A percentile compares a stretch with the other conserved stretches of the same genome.
These are phyloP conservation scores for Leptopilina clavipes DNA, from an alignment of 1,140 invertebrate genomes.

Conservation along the genomic window DNA sequence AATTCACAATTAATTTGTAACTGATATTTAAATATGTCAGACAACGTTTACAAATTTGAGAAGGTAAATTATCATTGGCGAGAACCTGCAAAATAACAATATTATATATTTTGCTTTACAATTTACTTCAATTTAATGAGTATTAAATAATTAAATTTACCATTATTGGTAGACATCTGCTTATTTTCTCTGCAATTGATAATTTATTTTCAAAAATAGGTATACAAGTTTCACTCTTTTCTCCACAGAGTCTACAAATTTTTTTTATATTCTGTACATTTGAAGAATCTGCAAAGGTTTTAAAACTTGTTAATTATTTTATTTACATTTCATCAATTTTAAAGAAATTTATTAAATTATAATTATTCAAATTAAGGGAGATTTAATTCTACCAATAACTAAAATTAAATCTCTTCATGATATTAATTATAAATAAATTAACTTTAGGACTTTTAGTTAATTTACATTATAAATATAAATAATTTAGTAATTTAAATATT, in stretches of 20 bases:
- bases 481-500: too few species aligned
- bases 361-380: too few species aligned
- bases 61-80: slow-evolving; percentile 55
- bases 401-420: too few species aligned
- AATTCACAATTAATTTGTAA: slow-evolving; percentile 56
- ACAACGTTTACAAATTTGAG: slow-evolving; percentile 59
- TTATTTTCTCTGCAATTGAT: slow-evolving; percentile 48
- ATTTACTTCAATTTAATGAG: not conserved
- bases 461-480: too few species aligned
- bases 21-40: slow-evolving; percentile 60
- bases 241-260: slow-evolving; percentile 39
- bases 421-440: too few species aligned
- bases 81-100: slow-evolving; percentile 49
- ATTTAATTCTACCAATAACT: too few species aligned
- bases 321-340: not conserved
- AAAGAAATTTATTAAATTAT: too few species aligned
- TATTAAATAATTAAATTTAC: slow-evolving; percentile 35
- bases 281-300: not conserved
- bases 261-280: not conserved
- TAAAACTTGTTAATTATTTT: not conserved
- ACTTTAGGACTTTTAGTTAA: too few species aligned
- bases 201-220: slow-evolving; percentile 43
- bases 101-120: not conserved
- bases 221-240: slow-evolving; percentile 12
- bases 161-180: slow-evolving; percentile 49